Base-by-base conservation (phyloP, 2,797 vertebrate genomes). In the Erpetoichthys calabaricus region DNA sequence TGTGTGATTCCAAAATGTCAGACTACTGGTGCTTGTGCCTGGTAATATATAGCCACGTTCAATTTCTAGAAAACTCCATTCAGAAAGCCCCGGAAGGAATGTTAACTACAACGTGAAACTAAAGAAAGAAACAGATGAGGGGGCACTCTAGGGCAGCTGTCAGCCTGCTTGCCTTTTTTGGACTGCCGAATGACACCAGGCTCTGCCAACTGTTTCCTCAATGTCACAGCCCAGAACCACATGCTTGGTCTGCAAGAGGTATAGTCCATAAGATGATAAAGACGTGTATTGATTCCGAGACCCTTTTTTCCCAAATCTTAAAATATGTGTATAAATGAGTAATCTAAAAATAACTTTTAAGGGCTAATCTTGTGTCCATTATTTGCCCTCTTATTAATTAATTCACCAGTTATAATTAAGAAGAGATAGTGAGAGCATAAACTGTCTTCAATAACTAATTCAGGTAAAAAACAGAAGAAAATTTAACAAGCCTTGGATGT, bases 81-180 rank as follows among this genome's bases (percentile, higher is more conserved):
- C 62, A 71, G 85, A 88, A 84, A 53, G 65, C 83, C 85, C 86
- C 70, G 83, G 84, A 88, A 81, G 67, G 70, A 74, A 67, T 52
- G 66, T 60, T 65, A 64, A 70, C 70, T 65, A 64, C 56, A 65
- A 65, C 63, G 45, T 53, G 64, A 68, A 57, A 56, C 68, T 65
- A 60, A 46, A 65, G 67, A 64, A 74, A 73, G 47, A 59, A 53
- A 57, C 46, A 57, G 62, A 62, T 63, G 56, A 58, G 45, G 53
- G 25, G 56, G 60, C 67, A 55, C 7, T 25, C 2, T 41, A 8
- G 58, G 47, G 57, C 60, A 68, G 67, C 69, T 61, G 65, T 68
- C 70, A 63, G 61, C 25, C 25, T 62, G 65, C 72, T 67, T 85
- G 74, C 64, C 84, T 84, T 77, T 87, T 64, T 88, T 85, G 73